These are phyloP conservation scores for Boulengeromyrus knoepffleri DNA, from an alignment of 2,113 vertebrate genomes.

Conservation along the genomic window DNA sequence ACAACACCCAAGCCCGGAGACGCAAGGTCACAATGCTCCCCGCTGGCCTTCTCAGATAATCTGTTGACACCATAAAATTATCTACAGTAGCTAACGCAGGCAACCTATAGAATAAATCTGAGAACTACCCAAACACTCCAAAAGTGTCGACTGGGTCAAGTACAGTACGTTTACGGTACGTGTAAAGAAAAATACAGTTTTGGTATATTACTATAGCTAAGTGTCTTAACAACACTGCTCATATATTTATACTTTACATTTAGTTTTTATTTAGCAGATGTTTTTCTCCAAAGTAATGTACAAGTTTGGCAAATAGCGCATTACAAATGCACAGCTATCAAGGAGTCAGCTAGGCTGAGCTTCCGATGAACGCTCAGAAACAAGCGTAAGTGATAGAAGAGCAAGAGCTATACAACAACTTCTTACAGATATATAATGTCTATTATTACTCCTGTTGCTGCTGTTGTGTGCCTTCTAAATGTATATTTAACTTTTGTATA, in stretches of 20 bases:
- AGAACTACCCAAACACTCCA: background rate
- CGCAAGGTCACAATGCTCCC: background rate
- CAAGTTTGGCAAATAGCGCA: background rate
- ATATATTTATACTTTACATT: background rate
- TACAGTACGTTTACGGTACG: background rate
- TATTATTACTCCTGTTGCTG: background rate
- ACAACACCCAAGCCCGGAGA: background rate
- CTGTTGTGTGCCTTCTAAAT: background rate
- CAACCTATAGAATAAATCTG: background rate
- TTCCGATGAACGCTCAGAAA: background rate
- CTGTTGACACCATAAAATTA: background rate
- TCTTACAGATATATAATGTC: background rate
- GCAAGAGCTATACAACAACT: background rate
- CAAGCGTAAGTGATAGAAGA: background rate
- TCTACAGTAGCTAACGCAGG: background rate
- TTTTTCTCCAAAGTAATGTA: background rate
- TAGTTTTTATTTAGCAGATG: background rate
- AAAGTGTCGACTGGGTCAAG: background rate
- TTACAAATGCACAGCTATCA: background rate
- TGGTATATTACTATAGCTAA: background rate
- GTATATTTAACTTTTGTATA: background rate
- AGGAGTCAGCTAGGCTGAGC: background rate
- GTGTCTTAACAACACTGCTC: background rate
- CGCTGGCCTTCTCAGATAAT: background rate
- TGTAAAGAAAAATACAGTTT: background rate